Evolutionary conservation across 1,140 invertebrate species (phyloP).

Genomic region (Eulimnadia texana): DNA sequence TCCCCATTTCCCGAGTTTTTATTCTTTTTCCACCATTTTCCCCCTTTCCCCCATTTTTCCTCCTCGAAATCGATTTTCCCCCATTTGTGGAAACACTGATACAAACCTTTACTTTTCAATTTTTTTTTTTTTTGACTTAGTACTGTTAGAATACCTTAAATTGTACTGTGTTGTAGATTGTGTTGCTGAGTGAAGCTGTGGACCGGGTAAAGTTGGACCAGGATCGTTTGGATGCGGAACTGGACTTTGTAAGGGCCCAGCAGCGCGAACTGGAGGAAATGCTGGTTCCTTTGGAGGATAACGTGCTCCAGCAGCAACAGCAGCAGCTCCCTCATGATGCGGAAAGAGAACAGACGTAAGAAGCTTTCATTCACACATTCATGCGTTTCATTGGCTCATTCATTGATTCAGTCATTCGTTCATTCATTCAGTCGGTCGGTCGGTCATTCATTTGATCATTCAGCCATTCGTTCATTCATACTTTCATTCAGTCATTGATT

Average conservation of each 20-base stretch:
- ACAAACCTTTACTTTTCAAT: too few species aligned
- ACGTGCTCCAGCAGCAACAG: slow-evolving; percentile 17
- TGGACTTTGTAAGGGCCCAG: slow-evolving; percentile 86
- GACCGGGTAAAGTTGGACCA: slow-evolving; percentile 78
- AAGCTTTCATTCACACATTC: neutral
- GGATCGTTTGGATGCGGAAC: slow-evolving; percentile 72
- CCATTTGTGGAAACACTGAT: too few species aligned
- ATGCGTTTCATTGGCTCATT: neutral
- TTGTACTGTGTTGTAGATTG: slow-evolving; percentile 41
- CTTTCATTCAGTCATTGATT: neutral
- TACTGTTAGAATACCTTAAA: too few species aligned
- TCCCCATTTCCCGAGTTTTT: too few species aligned
- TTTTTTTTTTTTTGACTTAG: too few species aligned
- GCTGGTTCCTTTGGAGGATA: slow-evolving; percentile 64
- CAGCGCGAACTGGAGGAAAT: slow-evolving; percentile 83
- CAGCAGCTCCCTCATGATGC: slow-evolving; percentile 55
- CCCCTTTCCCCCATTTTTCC: too few species aligned
- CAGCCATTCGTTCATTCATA: neutral
- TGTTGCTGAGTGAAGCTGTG: slow-evolving; percentile 66
- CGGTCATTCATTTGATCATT: neutral
- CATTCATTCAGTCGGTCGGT: neutral
- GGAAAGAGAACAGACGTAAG: slow-evolving; percentile 66
- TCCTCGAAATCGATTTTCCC: too few species aligned
- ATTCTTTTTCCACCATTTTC: too few species aligned
- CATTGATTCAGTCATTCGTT: neutral